A percentile compares a stretch with the other conserved stretches of the same genome.
Evolutionary conservation across 2,113 vertebrate species (phyloP).

Genomic region (Halcyon senegalensis): DNA sequence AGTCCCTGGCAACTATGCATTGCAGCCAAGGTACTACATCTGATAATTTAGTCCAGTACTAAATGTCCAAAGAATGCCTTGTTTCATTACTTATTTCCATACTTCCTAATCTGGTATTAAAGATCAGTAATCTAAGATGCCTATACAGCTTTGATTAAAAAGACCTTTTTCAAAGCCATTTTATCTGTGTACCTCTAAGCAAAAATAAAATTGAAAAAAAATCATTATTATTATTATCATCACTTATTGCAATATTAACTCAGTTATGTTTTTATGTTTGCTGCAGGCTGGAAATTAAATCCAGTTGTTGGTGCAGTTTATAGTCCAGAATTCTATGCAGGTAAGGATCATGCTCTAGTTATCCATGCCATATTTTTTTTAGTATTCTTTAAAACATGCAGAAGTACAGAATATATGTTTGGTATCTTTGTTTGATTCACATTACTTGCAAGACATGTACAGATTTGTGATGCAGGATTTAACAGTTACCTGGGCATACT

Average conservation of each 20-base stretch:
- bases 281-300: constrained; percentile 98
- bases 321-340: constrained; percentile 99
- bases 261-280: constrained; percentile 56
- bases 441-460: neutral
- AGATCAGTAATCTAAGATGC: neutral
- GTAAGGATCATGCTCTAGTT: constrained; percentile 73
- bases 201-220: neutral
- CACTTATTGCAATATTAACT: constrained; percentile 21
- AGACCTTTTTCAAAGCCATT: neutral
- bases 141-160: neutral
- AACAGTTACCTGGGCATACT: neutral
- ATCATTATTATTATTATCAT: neutral
- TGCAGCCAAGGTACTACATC: neutral
- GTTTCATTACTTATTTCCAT: neutral
- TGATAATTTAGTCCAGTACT: neutral
- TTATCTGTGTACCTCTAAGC: neutral
- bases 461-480: neutral
- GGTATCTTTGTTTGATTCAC: neutral
- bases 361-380: neutral
- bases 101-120: neutral
- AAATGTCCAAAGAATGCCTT: neutral
- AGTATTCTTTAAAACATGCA: neutral
- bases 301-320: constrained; percentile 97
- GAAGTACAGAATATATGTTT: neutral
- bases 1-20: neutral